phyloP scores from a whole-genome alignment of 2,797 vertebrate genomes.

The Sarcophilus harrisii region DNA sequence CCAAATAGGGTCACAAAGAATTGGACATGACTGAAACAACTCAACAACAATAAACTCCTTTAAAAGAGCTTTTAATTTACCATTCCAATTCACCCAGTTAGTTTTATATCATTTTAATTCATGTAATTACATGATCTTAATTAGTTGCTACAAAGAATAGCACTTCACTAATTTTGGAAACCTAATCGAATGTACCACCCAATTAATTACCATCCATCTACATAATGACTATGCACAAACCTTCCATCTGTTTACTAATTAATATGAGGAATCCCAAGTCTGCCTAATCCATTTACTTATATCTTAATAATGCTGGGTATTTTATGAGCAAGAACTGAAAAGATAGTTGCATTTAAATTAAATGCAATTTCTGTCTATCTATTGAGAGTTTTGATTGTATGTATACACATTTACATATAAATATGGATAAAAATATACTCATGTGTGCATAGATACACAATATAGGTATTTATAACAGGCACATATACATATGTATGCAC shows the following conservation, averaged over 20 bases:
- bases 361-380: background rate
- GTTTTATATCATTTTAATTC: background rate
- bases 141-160: background rate
- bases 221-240: background rate
- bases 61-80: background rate
- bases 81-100: background rate
- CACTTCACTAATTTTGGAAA: background rate
- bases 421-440: background rate
- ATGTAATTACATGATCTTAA: background rate
- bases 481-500: background rate
- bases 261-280: background rate
- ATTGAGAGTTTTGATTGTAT: background rate
- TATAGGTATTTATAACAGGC: background rate
- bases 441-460: background rate
- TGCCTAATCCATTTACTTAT: background rate
- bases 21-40: background rate
- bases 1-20: background rate
- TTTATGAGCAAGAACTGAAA: background rate
- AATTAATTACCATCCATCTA: slow-evolving; percentile 1
- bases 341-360: background rate
- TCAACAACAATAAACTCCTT: slow-evolving; percentile 6
- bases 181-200: background rate
- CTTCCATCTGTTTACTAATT: slow-evolving; percentile 1
- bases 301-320: background rate
- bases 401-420: background rate